Evolutionary conservation across 2,888 invertebrate species (phyloP), one percentile per base, ranked within the genome.

Genomic region (Drosophila ochracea): DNA sequence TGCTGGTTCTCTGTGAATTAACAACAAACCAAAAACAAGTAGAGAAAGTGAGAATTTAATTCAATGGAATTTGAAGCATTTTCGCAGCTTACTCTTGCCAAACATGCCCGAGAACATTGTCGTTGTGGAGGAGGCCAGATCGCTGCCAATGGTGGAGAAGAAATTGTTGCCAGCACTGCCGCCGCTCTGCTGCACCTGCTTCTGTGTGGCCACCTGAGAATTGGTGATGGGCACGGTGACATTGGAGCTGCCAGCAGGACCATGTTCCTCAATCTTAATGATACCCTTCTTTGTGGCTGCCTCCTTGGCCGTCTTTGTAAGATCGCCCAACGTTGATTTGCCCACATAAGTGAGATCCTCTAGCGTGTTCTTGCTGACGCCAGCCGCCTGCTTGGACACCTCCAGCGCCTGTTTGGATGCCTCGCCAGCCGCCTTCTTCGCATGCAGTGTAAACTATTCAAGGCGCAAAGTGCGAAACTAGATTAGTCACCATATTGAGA

Each of bases 61-160:
- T 7, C 5, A 25, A 9, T n/a, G 1, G 0, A 59, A n/a, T 30
- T 35, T 25, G 0, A 3, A 7, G 7, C 19, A 4, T 25, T 13
- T 21, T 2, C 19, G 5, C 2, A 4, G 88, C 94, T 93, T 87
- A 95, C 95, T 96, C 93, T 95, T 96, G 47, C 94, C 98, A 93
- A 99, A 98, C 86, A 99, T 95, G 92, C 98, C 99, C 65, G 98
- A 98, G 92, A 99, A 97, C 96, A 99, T 98, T 92, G 96, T 98
- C 21, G 97, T 96, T 0, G 98, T 98, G 78, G 98, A 98, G 1
- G 98, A 97, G 28, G 99, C 98, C 58, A 98, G 95, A 10, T 99
- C 99, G 37, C 96, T 97, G 91, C 98, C 97, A 91, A 99, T 97
- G 90, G 97, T 96, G 73, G 98, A 96, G 94, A 99, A 96, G 94